A percentile compares a stretch with the other conserved stretches of the same genome.
Conservation (phyloP, 2,113 vertebrate species). For the Herpetotheres cachinnans region DNA sequence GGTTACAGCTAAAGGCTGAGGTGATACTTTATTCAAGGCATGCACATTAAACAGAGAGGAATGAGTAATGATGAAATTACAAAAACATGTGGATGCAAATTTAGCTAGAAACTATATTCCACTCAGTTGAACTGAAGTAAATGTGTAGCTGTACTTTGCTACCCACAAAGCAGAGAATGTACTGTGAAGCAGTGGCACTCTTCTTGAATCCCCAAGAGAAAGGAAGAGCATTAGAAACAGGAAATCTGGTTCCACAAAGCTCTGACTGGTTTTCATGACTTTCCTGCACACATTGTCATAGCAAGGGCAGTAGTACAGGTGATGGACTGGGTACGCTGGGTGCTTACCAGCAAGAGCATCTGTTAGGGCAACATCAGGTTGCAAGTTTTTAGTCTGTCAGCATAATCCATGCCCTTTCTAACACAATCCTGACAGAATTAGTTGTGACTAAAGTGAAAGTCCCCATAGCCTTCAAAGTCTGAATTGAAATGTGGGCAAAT, state of each 20-base stretch:
- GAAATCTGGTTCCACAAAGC: background rate
- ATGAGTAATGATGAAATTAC: background rate
- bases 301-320: no score
- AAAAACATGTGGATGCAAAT: background rate
- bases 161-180: fast-evolving
- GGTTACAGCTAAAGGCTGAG: background rate
- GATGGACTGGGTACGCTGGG: background rate
- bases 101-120: background rate
- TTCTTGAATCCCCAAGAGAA: background rate
- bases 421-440: background rate
- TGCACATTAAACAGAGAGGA: background rate
- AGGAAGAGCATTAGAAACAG: background rate
- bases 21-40: background rate
- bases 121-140: background rate
- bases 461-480: background rate
- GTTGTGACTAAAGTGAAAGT: background rate
- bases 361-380: background rate
- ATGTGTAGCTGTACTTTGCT: fast-evolving
- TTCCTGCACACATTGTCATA: fast-evolving
- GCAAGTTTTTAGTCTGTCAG: background rate
- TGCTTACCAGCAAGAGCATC: background rate
- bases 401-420: background rate
- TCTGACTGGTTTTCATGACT: background rate
- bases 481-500: background rate
- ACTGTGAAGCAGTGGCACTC: background rate